These are phyloP conservation scores for Criorhina ranunculi DNA, from an alignment of 2,888 invertebrate genomes.

Conservation along the genomic window DNA sequence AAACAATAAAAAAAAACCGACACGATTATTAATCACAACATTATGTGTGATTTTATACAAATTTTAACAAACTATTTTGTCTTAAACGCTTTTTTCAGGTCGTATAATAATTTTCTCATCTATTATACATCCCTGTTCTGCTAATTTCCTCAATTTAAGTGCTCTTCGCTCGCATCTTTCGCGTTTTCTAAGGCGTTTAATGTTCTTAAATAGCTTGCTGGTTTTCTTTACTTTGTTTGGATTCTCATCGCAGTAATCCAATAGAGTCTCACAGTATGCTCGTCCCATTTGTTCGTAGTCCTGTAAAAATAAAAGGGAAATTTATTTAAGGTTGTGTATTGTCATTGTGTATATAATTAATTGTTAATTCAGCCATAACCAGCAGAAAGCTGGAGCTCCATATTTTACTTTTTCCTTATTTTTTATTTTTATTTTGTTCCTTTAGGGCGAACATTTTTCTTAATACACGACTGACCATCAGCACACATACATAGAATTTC, in stretches of 20 bases:
- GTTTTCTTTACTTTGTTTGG: slow-evolving; percentile 89
- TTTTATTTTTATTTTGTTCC: background rate
- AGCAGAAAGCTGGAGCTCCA: background rate
- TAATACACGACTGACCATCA: slow-evolving; percentile 15
- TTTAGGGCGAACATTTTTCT: slow-evolving; percentile 9
- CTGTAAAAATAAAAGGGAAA: slow-evolving; percentile 79
- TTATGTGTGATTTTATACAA: background rate
- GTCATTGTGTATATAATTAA: background rate
- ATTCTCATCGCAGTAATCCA: slow-evolving; percentile 95
- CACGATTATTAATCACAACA: background rate
- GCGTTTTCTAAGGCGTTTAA: slow-evolving; percentile 84
- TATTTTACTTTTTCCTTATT: background rate
- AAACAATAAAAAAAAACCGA: background rate
- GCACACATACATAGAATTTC: background rate
- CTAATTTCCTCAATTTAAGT: slow-evolving; percentile 84
- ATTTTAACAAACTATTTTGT: background rate
- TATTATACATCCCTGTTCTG: slow-evolving; percentile 84
- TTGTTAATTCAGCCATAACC: background rate
- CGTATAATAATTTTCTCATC: slow-evolving; percentile 82
- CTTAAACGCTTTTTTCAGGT: slow-evolving; percentile 81
- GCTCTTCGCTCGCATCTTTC: slow-evolving; percentile 84
- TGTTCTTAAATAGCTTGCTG: slow-evolving; percentile 82
- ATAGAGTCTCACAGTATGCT: slow-evolving; percentile 95
- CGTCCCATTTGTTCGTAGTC: slow-evolving; percentile 94
- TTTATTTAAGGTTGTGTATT: background rate